Evolutionary conservation across 2,113 vertebrate species (phyloP).

Genomic region (Oncorhynchus tshawytscha): DNA sequence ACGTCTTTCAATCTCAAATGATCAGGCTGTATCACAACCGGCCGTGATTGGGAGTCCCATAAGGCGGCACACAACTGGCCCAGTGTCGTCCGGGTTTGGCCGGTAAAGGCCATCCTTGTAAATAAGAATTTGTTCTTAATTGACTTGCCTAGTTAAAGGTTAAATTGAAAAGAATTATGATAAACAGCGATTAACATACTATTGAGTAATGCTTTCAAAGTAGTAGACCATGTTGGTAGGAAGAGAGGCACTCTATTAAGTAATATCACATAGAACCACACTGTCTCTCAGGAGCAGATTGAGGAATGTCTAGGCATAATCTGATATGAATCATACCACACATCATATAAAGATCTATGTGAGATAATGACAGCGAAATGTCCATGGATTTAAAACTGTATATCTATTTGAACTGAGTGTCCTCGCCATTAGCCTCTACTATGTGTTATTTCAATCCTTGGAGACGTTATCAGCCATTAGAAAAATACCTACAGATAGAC

Average conservation of each 20-base stretch:
- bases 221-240: slow-evolving; percentile 9
- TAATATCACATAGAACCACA: background rate
- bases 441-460: background rate
- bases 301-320: background rate
- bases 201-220: background rate
- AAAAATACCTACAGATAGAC: background rate
- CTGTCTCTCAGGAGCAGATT: too few species aligned
- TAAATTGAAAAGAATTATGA: background rate
- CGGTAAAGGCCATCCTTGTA: too few species aligned
- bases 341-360: background rate
- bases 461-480: background rate
- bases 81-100: too few species aligned
- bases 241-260: slow-evolving; percentile 17
- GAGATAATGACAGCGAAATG: background rate
- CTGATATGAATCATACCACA: background rate
- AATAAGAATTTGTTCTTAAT: too few species aligned
- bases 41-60: too few species aligned
- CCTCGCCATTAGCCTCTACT: background rate
- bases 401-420: background rate
- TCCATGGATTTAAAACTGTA: background rate
- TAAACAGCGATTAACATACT: background rate
- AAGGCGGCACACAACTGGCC: too few species aligned
- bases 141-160: too few species aligned
- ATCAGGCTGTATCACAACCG: too few species aligned
- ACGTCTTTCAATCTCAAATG: background rate